Base-by-base conservation (phyloP, 2,888 invertebrate species). In the Cryptosula pallasiana region DNA sequence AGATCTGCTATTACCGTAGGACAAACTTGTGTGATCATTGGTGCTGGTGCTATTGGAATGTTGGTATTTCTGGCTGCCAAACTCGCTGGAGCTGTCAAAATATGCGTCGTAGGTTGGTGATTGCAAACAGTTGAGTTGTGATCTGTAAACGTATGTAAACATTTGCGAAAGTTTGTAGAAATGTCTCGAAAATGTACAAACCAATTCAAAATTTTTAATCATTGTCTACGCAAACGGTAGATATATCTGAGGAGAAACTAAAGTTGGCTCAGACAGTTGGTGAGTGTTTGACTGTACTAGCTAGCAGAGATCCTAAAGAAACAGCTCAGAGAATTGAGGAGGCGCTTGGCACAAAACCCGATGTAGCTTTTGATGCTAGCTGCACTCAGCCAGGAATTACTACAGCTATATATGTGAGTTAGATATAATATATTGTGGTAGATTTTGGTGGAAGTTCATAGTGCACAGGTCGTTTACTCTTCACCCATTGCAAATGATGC, bases 231-330 rank as follows among this genome's bases (percentile, higher is more conserved):
- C n/a, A n/a, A n/a, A n/a, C n/a, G n/a, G n/a, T 32, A 63, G 63
- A 63, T 63, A 63, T 63, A 5, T 27, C 29, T 13, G 32, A 63
- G 63, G 9, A 27, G 16, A 63, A 63, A 32, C 32, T 63, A 32
- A 9, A 63, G 27, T 27, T 34, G 34, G 27, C 27, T 29, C 27
- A 20, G 13, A 63, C 25, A 32, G 34, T 63, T 27, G 63, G 63
- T 13, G 63, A 63, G 25, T 63, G 63, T 32, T 16, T 25, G 34
- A 63, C 63, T 63, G 32, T 63, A 2, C 34, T 63, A 32, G 63
- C 63, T 5, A 34, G 63, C 63, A 25, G 63, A 27, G 63, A 63
- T n/a, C 32, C 63, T n/a, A 63, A 63, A n/a, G 63, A 63, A 63
- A 63, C 63, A 9, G 63, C 63, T 16, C 27, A 27, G 13, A 27